A percentile compares a stretch with the other conserved stretches of the same genome.
These are phyloP conservation scores for Arizona elegans DNA, from an alignment of 2,113 vertebrate species.

Conservation along the genomic window DNA sequence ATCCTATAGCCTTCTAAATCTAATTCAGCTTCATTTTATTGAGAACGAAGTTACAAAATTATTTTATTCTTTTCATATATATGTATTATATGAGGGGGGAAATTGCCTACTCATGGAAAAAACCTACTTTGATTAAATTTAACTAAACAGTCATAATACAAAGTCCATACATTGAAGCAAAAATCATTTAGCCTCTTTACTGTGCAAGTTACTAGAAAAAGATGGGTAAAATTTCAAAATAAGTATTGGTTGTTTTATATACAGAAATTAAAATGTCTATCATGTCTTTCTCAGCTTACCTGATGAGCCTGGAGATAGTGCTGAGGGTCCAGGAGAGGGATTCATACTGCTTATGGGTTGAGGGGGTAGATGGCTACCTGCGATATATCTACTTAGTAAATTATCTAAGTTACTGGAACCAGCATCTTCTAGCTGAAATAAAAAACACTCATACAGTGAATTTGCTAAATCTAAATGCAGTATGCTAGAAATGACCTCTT, in stretches of 20 bases:
- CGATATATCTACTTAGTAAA: conserved; percentile 89
- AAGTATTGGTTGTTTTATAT: not conserved
- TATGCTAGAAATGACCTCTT: not conserved
- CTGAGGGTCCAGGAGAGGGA: conserved; percentile 90
- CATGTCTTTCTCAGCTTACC: conserved; percentile 69
- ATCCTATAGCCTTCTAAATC: not conserved
- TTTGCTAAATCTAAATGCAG: conserved; percentile 19
- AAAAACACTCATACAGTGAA: conserved; percentile 23
- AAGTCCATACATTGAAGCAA: not conserved
- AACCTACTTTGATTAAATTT: not conserved
- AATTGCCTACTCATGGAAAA: not conserved
- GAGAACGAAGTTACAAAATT: not conserved
- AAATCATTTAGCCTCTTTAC: not conserved
- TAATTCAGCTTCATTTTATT: not conserved
- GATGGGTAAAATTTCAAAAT: not conserved
- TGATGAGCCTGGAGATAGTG: conserved; percentile 93
- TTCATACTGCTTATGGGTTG: conserved; percentile 85
- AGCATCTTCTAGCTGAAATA: conserved; percentile 89
- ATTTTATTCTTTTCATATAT: not conserved
- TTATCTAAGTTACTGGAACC: conserved; percentile 91
- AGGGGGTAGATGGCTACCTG: conserved; percentile 85
- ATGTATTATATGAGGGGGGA: not conserved
- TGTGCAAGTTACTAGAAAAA: not conserved
- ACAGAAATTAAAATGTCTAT: conserved; percentile 15
- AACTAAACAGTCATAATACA: not conserved